phyloP scores from a whole-genome alignment of 2,797 vertebrate species.

The Sebastes itinus region DNA sequence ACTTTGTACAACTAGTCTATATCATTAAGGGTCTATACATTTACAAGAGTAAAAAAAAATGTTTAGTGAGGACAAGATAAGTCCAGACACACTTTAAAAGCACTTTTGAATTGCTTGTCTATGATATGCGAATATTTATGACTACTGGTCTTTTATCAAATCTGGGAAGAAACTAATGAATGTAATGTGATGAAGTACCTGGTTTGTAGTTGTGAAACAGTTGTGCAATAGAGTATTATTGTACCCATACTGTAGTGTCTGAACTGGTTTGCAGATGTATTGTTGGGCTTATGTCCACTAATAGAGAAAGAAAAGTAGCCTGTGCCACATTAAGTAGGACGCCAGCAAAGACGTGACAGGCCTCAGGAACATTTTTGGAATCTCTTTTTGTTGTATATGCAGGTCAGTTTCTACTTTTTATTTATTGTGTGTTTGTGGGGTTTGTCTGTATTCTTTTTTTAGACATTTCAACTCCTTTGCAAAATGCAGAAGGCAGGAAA shows the following conservation, averaged over 20 bases:
- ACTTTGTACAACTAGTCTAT: not conserved
- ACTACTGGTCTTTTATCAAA: not conserved
- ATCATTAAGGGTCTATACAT: not conserved
- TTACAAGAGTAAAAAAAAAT: not conserved
- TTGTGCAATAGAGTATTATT: not conserved
- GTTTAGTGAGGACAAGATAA: not conserved
- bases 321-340: not conserved
- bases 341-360: not conserved
- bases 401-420: constrained; percentile 1
- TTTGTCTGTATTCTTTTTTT: constrained; percentile 1
- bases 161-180: not conserved
- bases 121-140: not conserved
- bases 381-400: constrained; percentile 1
- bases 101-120: not conserved
- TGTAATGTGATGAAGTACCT: not conserved
- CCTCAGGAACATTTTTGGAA: constrained; percentile 3
- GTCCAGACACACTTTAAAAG: not conserved
- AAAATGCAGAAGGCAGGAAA: constrained; percentile 32
- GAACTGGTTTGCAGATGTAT: constrained; percentile 6
- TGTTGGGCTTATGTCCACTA: not conserved
- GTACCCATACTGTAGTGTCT: not conserved
- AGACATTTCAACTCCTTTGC: not conserved
- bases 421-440: not conserved
- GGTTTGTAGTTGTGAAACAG: not conserved
- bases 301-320: not conserved